phyloP scores from a whole-genome alignment of 2,797 vertebrate species.

The Chiroxiphia lanceolata region DNA sequence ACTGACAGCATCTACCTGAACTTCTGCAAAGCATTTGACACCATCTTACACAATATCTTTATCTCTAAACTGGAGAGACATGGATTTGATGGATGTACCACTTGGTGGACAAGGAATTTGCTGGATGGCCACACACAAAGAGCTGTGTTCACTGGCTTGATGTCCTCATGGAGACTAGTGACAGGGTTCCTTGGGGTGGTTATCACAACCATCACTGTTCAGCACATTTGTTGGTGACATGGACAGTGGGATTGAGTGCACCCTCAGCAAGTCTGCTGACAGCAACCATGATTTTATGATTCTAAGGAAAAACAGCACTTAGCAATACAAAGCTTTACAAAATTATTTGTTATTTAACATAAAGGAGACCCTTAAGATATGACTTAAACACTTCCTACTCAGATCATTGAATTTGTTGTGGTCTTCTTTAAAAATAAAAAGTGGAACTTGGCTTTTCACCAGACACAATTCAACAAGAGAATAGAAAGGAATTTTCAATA shows the following conservation, averaged over 20 bases:
- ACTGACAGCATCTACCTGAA: background rate
- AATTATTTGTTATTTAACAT: background rate
- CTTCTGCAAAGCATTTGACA: background rate
- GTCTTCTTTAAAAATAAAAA: background rate
- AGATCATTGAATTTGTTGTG: background rate
- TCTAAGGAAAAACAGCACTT: background rate
- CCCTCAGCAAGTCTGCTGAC: background rate
- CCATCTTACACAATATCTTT: background rate
- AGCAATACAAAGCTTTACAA: background rate
- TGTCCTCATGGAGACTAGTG: background rate
- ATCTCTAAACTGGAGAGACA: background rate
- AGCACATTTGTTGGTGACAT: background rate
- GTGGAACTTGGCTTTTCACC: background rate
- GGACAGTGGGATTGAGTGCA: background rate
- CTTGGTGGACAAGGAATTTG: background rate
- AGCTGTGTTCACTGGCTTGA: background rate
- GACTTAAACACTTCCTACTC: background rate
- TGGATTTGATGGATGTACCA: background rate
- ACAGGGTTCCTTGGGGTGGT: rapidly evolving
- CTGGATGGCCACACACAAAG: background rate
- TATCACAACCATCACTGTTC: background rate
- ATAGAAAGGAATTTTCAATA: background rate
- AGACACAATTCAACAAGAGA: background rate
- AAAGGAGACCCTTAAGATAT: background rate
- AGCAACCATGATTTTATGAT: background rate